These are phyloP conservation scores for Thunnus albacares DNA, from an alignment of 2,797 vertebrate genomes.

Conservation along the genomic window DNA sequence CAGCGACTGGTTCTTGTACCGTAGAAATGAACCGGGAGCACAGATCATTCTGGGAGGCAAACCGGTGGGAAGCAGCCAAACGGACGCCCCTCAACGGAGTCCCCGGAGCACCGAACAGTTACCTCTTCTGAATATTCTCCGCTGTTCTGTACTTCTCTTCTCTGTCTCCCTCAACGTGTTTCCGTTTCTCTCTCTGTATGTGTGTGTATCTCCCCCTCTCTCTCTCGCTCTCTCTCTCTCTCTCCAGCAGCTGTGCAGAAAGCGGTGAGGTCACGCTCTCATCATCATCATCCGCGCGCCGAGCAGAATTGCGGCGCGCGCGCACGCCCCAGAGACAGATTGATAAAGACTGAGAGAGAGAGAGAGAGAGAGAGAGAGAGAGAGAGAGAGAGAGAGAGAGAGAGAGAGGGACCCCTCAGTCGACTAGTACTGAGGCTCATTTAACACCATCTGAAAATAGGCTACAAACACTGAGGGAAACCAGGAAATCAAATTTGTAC, in stretches of 20 bases:
- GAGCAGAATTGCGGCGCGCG: constrained; percentile 71
- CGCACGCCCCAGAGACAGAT: constrained; percentile 48
- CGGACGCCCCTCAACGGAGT: constrained; percentile 58
- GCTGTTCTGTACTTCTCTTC: constrained; percentile 29
- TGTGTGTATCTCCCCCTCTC: not conserved
- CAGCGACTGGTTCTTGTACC: constrained; percentile 68
- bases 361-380: constrained; percentile 15
- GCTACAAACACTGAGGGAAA: too few species aligned
- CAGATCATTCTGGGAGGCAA: constrained; percentile 79
- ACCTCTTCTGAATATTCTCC: constrained; percentile 43
- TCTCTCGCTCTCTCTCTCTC: not conserved
- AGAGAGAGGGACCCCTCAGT: too few species aligned
- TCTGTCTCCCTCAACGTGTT: constrained; percentile 41
- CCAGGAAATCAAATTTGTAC: too few species aligned
- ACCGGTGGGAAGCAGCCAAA: constrained; percentile 48
- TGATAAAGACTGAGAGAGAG: constrained; percentile 17
- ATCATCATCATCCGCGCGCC: constrained; percentile 76
- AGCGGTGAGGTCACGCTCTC: constrained; percentile 86
- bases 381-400: not conserved
- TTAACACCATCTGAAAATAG: too few species aligned
- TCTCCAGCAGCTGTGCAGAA: constrained; percentile 82
- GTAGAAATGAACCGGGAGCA: constrained; percentile 55
- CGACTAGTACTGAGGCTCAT: too few species aligned
- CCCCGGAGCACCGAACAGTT: constrained; percentile 44
- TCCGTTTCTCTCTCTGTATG: constrained; percentile 28